Evolutionary conservation across 2,113 vertebrate species (phyloP).

Genomic region (Vidua macroura): DNA sequence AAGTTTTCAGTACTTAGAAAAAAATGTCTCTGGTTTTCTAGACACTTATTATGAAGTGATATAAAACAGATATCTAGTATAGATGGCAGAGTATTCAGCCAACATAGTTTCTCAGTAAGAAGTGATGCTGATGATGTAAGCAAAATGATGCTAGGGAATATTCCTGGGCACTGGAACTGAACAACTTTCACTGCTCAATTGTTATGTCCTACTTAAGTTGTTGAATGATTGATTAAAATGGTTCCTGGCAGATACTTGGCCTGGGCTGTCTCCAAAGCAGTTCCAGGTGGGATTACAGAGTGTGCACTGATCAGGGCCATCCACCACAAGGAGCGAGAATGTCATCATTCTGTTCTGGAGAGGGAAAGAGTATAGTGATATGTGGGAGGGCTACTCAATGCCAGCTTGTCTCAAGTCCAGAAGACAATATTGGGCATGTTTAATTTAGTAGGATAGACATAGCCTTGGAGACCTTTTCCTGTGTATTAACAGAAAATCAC

Average conservation of each 20-base stretch:
- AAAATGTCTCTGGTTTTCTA: not conserved
- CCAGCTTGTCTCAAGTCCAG: not conserved
- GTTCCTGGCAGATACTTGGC: not conserved
- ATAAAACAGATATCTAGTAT: not conserved
- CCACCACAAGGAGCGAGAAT: not conserved
- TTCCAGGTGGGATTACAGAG: not conserved
- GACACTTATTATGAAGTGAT: not conserved
- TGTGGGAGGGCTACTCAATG: not conserved
- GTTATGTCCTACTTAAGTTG: accelerated
- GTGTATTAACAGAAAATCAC: constrained; percentile 30
- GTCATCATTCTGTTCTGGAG: not conserved
- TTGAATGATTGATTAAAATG: not conserved
- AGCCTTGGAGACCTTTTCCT: constrained; percentile 2
- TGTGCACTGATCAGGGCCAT: not conserved
- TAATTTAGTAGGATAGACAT: constrained; percentile 21
- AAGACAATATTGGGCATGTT: not conserved
- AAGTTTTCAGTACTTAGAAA: not conserved
- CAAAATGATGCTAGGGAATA: not conserved
- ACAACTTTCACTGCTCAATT: not conserved
- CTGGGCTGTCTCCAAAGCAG: not conserved
- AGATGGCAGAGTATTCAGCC: not conserved
- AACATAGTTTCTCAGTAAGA: not conserved
- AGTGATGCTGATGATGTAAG: not conserved
- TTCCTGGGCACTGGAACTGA: not conserved
- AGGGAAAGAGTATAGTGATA: not conserved